A percentile compares a stretch with the other conserved stretches of the same genome.
These are phyloP conservation scores for Microtus montanus DNA, from an alignment of 2,113 vertebrate species.

Conservation along the genomic window DNA sequence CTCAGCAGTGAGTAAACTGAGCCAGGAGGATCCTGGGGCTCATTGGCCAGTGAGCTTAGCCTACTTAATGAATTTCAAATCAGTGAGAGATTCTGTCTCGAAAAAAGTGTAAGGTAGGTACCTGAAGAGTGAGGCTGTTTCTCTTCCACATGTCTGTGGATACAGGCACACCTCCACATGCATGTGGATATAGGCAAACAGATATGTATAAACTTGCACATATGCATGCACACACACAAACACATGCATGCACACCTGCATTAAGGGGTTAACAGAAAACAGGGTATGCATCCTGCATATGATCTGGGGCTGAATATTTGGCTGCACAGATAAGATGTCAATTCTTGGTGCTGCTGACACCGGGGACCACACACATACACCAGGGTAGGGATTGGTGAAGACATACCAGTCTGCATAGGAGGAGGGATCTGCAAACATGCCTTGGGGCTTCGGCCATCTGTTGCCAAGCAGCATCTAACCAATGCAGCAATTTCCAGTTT, in stretches of 20 bases:
- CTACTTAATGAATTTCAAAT: neutral
- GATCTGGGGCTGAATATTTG: rapidly evolving
- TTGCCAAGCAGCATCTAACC: neutral
- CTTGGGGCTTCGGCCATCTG: neutral
- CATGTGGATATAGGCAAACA: neutral
- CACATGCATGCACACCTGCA: neutral
- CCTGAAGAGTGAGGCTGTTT: neutral
- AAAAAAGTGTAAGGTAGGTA: neutral
- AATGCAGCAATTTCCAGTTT: neutral
- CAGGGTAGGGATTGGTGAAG: neutral
- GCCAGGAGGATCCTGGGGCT: neutral
- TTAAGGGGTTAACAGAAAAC: neutral
- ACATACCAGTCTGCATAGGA: neutral
- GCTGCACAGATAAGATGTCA: too few species aligned
- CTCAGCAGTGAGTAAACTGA: neutral
- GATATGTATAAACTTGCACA: neutral
- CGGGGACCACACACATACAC: too few species aligned
- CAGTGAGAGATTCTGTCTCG: neutral
- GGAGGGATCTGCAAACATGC: neutral
- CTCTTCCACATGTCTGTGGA: neutral
- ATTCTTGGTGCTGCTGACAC: neutral
- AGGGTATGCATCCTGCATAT: rapidly evolving
- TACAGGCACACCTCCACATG: too few species aligned
- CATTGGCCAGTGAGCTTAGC: neutral
- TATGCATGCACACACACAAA: neutral